Conservation (phyloP, 2,888 invertebrate species). For the Drosophila lacicola region DNA sequence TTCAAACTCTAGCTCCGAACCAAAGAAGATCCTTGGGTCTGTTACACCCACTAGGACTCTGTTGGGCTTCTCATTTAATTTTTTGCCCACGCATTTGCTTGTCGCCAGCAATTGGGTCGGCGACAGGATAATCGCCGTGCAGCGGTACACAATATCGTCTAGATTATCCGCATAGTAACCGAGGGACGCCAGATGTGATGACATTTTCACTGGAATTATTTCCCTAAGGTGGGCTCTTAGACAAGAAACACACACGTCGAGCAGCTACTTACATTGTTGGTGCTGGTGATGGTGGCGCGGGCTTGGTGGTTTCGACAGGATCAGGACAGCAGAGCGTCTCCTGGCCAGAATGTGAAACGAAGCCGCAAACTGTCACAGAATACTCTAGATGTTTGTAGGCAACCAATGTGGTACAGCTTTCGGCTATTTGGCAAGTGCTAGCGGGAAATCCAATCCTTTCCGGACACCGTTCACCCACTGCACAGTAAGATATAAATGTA, state of each 20-base stretch:
- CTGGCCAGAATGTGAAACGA: background rate
- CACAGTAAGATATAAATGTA: background rate
- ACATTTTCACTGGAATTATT: background rate
- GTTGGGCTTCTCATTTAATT: background rate
- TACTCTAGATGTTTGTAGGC: background rate
- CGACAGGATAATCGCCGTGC: slow-evolving; percentile 37
- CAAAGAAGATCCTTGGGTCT: background rate
- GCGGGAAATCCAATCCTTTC: too few relatives aligned
- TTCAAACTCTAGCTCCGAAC: background rate
- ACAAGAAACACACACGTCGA: background rate
- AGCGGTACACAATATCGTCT: background rate
- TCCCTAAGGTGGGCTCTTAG: background rate
- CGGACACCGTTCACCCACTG: slow-evolving; percentile 8
- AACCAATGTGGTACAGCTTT: background rate
- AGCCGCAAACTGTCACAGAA: slow-evolving; percentile 1
- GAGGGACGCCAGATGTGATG: slow-evolving; percentile 9
- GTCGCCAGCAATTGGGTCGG: slow-evolving; percentile 19
- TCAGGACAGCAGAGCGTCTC: slow-evolving; percentile 25
- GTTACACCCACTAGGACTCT: background rate
- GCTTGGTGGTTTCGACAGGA: background rate
- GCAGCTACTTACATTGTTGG: background rate
- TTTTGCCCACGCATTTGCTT: background rate
- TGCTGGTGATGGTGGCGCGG: background rate
- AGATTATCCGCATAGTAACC: background rate
- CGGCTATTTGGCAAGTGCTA: background rate